phyloP scores from a whole-genome alignment of 2,888 invertebrate genomes.

The Alviniconcha strummeri region DNA sequence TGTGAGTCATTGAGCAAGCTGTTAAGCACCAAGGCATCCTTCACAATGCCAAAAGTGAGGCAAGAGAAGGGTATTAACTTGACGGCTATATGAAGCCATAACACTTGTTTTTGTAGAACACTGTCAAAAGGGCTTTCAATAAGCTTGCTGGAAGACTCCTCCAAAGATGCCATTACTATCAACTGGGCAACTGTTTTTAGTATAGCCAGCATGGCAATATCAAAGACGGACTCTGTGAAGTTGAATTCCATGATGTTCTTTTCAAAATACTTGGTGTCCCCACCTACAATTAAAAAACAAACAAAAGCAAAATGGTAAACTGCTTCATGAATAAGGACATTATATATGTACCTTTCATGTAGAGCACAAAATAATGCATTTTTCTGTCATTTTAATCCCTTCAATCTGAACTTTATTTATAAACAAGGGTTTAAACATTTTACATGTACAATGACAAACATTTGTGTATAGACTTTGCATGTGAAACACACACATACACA shows the following conservation, averaged over 20 bases:
- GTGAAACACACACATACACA: not conserved
- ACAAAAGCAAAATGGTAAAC: not conserved
- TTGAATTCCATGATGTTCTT: constrained; percentile 66
- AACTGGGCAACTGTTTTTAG: constrained; percentile 55
- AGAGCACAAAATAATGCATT: no score
- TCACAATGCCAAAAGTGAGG: constrained; percentile 15
- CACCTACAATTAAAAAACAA: constrained; percentile 55
- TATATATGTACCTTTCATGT: no score
- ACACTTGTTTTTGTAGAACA: constrained; percentile 43
- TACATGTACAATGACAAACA: not conserved
- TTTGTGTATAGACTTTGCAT: not conserved
- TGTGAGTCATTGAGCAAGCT: constrained; percentile 47
- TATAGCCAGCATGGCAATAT: constrained; percentile 62
- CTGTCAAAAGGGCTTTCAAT: constrained; percentile 41
- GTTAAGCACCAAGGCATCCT: constrained; percentile 60
- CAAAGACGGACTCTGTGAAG: constrained; percentile 65
- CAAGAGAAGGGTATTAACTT: constrained; percentile 19
- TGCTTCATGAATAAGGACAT: not conserved
- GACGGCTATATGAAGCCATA: constrained; percentile 40
- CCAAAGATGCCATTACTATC: constrained; percentile 55
- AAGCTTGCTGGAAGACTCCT: constrained; percentile 49
- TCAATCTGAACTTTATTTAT: not conserved
- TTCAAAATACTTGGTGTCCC: constrained; percentile 64
- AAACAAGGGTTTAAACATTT: not conserved
- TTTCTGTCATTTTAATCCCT: no score